phyloP scores from a whole-genome alignment of 2,797 vertebrate genomes.

The Falco columbarius region DNA sequence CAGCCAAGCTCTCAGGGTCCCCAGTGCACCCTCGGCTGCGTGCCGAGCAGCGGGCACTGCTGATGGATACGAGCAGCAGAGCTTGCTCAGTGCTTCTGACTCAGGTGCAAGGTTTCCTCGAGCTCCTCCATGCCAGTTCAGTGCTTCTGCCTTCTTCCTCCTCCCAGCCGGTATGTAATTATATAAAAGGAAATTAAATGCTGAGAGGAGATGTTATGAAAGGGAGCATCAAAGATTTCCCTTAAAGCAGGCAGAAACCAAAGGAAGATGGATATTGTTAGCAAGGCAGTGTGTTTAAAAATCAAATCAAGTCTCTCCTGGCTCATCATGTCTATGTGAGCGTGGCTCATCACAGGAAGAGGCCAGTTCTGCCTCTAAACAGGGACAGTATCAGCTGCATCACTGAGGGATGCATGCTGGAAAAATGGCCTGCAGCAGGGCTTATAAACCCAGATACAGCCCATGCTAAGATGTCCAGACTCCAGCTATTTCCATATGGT shows the following conservation, averaged over 20 bases:
- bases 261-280: not conserved
- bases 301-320: not conserved
- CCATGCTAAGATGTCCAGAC: not conserved
- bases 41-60: not conserved
- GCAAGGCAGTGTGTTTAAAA: constrained; percentile 13
- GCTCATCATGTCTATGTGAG: not conserved
- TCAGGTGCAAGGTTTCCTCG: not conserved
- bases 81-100: not conserved
- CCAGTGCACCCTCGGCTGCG: not conserved
- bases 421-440: not conserved
- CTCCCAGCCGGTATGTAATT: not conserved
- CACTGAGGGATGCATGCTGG: not conserved
- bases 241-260: not conserved
- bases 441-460: not conserved
- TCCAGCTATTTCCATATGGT: not conserved
- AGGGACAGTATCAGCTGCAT: not conserved
- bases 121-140: not conserved
- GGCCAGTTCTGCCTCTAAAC: not conserved
- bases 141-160: not conserved
- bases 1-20: not conserved
- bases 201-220: not conserved
- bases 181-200: constrained; percentile 6
- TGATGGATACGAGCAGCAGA: not conserved
- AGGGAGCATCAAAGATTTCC: not conserved
- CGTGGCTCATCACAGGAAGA: not conserved